Evolutionary conservation across 1,140 invertebrate species (phyloP).

Genomic region (Lepidotrigona ventralis): DNA sequence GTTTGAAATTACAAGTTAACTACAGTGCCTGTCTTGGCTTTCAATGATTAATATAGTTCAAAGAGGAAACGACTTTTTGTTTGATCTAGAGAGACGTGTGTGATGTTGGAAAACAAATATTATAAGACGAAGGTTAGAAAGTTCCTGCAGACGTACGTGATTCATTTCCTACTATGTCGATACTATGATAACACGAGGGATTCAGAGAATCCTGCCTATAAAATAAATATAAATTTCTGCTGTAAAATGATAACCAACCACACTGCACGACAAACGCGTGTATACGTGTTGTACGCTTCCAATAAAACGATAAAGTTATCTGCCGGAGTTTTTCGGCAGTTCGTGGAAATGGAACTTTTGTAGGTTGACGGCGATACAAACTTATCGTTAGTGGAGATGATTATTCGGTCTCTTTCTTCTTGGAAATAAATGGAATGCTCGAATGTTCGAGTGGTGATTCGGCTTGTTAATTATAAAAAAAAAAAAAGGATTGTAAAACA

Average conservation of each 20-base stretch:
- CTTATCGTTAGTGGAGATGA: background rate
- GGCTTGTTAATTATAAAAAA: background rate
- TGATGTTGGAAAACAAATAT: no score
- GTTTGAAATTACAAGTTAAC: no score
- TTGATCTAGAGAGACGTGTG: no score
- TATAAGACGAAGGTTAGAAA: no score
- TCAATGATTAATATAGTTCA: no score
- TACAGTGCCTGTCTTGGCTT: no score
- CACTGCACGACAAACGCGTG: background rate
- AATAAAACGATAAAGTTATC: conserved; percentile 6
- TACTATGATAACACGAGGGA: background rate
- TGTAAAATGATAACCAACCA: background rate
- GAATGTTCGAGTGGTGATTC: background rate
- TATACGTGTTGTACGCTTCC: no score
- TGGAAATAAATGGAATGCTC: background rate
- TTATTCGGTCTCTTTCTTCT: background rate
- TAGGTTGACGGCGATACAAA: background rate
- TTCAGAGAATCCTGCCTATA: background rate
- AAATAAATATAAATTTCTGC: background rate
- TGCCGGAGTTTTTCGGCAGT: background rate
- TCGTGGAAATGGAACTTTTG: background rate
- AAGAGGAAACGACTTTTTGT: no score
- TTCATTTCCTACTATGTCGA: background rate
- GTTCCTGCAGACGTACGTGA: no score
- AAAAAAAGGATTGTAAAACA: conserved; percentile 10